Evolutionary conservation across 2,888 invertebrate species (phyloP), one percentile per base, ranked within the genome.

Genomic region (Drosophila suboccidentalis): DNA sequence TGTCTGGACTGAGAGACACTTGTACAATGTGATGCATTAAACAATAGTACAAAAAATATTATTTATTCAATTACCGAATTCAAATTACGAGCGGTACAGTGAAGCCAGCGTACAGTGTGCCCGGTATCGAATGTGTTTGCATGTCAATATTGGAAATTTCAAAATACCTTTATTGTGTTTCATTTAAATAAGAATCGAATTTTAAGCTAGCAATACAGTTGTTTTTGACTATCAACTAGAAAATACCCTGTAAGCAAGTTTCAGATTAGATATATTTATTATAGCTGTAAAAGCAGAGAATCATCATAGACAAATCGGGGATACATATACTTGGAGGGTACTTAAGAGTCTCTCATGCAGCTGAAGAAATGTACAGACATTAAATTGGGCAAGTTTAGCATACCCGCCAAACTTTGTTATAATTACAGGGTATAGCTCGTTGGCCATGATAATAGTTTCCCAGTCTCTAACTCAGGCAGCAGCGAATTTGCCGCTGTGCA

Each of bases 61-160:
- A 49, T 67, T 74, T 57, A 57, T 44, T 53, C 68, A 72, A 74
- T 72, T 73, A 62, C 55, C 46, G 15, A 32, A 38, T 47, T 39
- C 43, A 29, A 53, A 43, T 44, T 43, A 51, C 49, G 53, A 26
- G 47, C 9, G 11, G 46, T 41, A 71, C 57, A 63, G 32, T 71
- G 63, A 32, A 1, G 15, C 41, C 13, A n/a, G 5, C 32, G 13
- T 38, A 15, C 8, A 19, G 13, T 38, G 19, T 4, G n/a, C 19
- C 19, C 15, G 44, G 5, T 10, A n/a, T 2, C 11, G 11, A 57
- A 15, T n/a, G 19, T 43, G 10, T 53, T 15, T 26, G 3, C 39
- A 15, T 9, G 15, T 3, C 26, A 41, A 26, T 26, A 15, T 36
- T 51, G 5, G 0, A 17, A 13, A 6, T 11, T 19, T n/a, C 8